Conservation (phyloP, 2,113 vertebrate species). For the Corythornis vintsioides region DNA sequence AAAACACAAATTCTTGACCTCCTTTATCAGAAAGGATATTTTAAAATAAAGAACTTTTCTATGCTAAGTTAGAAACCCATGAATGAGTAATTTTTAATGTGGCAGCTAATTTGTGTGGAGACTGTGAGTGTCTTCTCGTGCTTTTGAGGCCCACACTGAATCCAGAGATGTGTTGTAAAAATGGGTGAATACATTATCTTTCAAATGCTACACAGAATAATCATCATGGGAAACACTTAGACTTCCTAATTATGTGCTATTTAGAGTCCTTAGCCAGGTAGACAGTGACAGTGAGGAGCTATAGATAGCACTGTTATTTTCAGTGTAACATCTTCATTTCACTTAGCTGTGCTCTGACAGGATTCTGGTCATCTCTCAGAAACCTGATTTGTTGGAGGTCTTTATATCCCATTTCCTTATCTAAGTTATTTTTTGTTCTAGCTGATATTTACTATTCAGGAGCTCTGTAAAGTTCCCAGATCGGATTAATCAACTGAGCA, state of each 20-base stretch:
- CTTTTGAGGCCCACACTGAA: not conserved
- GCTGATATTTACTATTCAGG: slow-evolving; percentile 29
- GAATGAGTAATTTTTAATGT: not conserved
- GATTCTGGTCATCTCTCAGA: not conserved
- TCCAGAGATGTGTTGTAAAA: not conserved
- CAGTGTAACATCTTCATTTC: not conserved
- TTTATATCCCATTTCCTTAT: not conserved
- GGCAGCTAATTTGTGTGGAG: not conserved
- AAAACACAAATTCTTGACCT: slow-evolving; percentile 19
- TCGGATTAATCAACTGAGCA: slow-evolving; percentile 32
- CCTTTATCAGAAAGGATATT: slow-evolving; percentile 22
- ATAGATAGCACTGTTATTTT: slow-evolving; percentile 38
- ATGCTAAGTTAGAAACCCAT: not conserved
- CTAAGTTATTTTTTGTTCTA: not conserved
- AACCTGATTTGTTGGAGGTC: not conserved
- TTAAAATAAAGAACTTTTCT: not conserved
- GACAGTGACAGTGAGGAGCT: not conserved
- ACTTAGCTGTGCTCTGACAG: not conserved
- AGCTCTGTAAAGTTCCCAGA: slow-evolving; percentile 12
- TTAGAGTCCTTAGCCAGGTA: slow-evolving; percentile 9
- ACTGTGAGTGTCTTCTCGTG: not conserved
- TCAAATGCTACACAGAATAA: slow-evolving; percentile 26
- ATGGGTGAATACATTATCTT: not conserved
- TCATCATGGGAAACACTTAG: not conserved
- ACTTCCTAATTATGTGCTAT: slow-evolving; percentile 22